A percentile compares a stretch with the other conserved stretches of the same genome.
These are phyloP conservation scores for Nycticorax nycticorax DNA, from an alignment of 2,113 vertebrate species.

Conservation along the genomic window DNA sequence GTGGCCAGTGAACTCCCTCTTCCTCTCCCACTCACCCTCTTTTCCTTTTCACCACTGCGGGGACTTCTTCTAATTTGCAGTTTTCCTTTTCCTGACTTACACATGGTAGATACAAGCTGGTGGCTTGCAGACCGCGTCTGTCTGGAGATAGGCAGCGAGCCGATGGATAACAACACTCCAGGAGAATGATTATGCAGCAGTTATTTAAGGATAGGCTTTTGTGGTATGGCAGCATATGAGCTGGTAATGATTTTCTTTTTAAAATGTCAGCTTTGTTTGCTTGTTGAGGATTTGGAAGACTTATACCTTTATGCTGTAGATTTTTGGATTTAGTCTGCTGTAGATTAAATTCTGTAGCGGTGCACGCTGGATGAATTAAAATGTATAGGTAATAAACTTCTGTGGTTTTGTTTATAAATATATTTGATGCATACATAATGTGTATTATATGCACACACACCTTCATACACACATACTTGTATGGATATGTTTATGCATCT, in stretches of 20 bases:
- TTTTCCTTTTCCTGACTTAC: constrained; percentile 68
- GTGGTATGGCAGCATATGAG: constrained; percentile 46
- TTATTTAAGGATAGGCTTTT: constrained; percentile 66
- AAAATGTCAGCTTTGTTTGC: constrained; percentile 52
- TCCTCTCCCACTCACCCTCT: constrained; percentile 76
- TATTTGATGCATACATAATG: neutral
- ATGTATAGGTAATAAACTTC: constrained; percentile 17
- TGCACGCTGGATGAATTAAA: neutral
- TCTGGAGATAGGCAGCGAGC: constrained; percentile 66
- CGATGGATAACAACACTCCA: constrained; percentile 27
- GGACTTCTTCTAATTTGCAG: constrained; percentile 77
- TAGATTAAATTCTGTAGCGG: constrained; percentile 23
- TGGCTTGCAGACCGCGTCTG: constrained; percentile 77
- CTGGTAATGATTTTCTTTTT: constrained; percentile 70
- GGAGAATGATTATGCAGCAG: constrained; percentile 69
- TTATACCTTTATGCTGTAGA: constrained; percentile 7
- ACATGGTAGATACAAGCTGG: constrained; percentile 70
- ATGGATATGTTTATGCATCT: neutral
- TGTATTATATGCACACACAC: neutral
- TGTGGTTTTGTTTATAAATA: neutral
- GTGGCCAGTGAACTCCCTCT: constrained; percentile 73
- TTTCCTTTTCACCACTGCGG: constrained; percentile 79
- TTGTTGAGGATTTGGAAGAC: neutral
- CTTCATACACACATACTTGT: neutral
- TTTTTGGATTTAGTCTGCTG: constrained; percentile 15